Evolutionary conservation across 2,113 vertebrate genomes (phyloP).

Genomic region (Malaclemys terrapin): DNA sequence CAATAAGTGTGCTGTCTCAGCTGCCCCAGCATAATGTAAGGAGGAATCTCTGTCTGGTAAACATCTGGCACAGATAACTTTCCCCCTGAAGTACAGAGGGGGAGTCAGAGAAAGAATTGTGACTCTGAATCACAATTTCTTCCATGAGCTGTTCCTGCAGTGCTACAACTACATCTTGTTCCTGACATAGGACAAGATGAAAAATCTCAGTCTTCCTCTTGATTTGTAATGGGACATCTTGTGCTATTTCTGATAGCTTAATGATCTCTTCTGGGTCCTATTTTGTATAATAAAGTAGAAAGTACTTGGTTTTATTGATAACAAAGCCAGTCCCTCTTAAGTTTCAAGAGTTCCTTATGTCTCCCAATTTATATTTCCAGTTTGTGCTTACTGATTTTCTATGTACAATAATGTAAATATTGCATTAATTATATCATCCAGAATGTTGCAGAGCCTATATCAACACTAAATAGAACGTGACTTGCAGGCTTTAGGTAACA

Average conservation of each 20-base stretch:
- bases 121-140: not conserved
- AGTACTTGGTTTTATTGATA: not conserved
- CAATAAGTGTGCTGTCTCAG: not conserved
- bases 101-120: accelerated
- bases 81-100: not conserved
- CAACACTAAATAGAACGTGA: not conserved
- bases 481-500: constrained; percentile 50
- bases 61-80: not conserved
- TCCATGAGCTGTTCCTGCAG: not conserved
- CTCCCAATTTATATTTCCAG: not conserved
- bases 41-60: not conserved
- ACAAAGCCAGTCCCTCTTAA: not conserved
- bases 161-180: not conserved
- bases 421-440: not conserved
- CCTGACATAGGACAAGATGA: not conserved
- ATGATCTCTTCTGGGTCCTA: not conserved
- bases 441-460: not conserved
- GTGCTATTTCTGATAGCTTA: not conserved
- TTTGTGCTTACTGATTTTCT: constrained; percentile 1
- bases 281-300: not conserved
- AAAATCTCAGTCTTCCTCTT: not conserved
- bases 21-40: not conserved
- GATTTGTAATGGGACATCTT: not conserved
- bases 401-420: not conserved
- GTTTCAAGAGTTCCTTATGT: not conserved